Conservation (phyloP, 2,797 vertebrate genomes). For the Gobio occitaniae region DNA sequence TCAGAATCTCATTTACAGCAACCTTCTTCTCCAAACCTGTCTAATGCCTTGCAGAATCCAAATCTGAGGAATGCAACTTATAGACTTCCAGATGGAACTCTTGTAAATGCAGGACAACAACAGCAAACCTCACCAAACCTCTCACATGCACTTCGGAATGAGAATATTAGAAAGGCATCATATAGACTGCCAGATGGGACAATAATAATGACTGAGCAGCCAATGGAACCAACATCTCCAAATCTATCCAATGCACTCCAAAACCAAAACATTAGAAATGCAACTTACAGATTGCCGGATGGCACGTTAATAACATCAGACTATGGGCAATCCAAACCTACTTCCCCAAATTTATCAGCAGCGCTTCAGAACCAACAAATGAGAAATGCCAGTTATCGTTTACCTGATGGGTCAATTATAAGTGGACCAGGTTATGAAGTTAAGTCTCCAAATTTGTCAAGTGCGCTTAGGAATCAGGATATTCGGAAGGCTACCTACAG, state of each 20-base stretch:
- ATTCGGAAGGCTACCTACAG: constrained; percentile 75
- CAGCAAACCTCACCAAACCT: constrained; percentile 74
- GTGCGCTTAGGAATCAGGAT: constrained; percentile 76
- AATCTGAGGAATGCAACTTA: constrained; percentile 62
- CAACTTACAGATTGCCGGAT: constrained; percentile 78
- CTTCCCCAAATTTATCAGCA: constrained; percentile 71
- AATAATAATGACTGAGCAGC: constrained; percentile 72
- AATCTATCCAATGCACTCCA: constrained; percentile 75
- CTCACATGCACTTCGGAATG: constrained; percentile 73
- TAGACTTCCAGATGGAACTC: constrained; percentile 75
- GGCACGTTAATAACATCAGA: constrained; percentile 77
- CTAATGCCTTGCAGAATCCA: too few species aligned
- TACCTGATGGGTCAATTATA: constrained; percentile 80
- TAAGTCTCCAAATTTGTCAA: constrained; percentile 74
- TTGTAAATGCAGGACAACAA: constrained; percentile 59
- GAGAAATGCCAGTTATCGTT: constrained; percentile 72
- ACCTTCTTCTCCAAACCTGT: too few species aligned
- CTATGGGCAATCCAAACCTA: constrained; percentile 73
- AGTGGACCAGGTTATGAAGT: constrained; percentile 59
- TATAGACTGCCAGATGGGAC: constrained; percentile 80
- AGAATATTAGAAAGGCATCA: constrained; percentile 73
- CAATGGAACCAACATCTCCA: constrained; percentile 65
- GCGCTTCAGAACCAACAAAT: constrained; percentile 79
- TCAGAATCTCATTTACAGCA: too few species aligned
- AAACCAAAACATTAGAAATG: constrained; percentile 75